phyloP scores from a whole-genome alignment of 2,113 vertebrate species.

The Blennius ocellaris region DNA sequence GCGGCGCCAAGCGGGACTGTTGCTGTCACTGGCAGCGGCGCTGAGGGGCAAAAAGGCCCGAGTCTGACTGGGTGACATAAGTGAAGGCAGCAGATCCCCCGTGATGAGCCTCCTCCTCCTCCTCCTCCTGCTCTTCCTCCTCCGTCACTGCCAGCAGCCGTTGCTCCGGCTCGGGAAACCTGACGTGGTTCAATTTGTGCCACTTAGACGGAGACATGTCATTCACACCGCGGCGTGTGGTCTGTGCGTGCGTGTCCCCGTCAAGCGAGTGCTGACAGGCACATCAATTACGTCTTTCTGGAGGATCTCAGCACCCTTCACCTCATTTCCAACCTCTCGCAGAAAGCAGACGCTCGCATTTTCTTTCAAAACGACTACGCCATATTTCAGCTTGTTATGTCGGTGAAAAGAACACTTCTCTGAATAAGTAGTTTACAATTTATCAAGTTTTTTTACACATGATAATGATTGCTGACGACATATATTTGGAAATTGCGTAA shows the following conservation, averaged over 20 bases:
- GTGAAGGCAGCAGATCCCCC: slow-evolving; percentile 34
- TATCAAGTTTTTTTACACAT: too few species aligned
- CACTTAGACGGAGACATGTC: slow-evolving; percentile 48
- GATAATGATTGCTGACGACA: too few species aligned
- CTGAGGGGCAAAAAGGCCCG: slow-evolving; percentile 28
- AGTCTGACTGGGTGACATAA: slow-evolving; percentile 48
- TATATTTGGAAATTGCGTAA: too few species aligned
- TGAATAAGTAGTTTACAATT: background rate
- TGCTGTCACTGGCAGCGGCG: slow-evolving; percentile 32
- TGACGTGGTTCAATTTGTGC: slow-evolving; percentile 37
- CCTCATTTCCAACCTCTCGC: slow-evolving; percentile 9
- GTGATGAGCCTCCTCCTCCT: slow-evolving; percentile 50
- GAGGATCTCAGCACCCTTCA: slow-evolving; percentile 5
- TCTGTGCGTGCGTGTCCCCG: slow-evolving; percentile 13
- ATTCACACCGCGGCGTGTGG: slow-evolving; percentile 42
- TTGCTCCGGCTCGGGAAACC: slow-evolving; percentile 23
- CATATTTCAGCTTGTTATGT: background rate
- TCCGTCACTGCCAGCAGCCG: slow-evolving; percentile 40
- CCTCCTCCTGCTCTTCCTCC: too few species aligned
- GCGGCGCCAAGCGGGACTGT: slow-evolving; percentile 27
- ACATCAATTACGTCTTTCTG: slow-evolving; percentile 37
- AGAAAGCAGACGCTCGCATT: background rate
- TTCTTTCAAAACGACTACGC: background rate
- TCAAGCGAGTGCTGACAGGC: slow-evolving; percentile 19
- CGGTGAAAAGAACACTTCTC: too few species aligned